Percentiles rank a stretch among this genome's conserved stretches.
Conservation (phyloP, 2,797 vertebrate genomes). For the Hippoglossus hippoglossus region DNA sequence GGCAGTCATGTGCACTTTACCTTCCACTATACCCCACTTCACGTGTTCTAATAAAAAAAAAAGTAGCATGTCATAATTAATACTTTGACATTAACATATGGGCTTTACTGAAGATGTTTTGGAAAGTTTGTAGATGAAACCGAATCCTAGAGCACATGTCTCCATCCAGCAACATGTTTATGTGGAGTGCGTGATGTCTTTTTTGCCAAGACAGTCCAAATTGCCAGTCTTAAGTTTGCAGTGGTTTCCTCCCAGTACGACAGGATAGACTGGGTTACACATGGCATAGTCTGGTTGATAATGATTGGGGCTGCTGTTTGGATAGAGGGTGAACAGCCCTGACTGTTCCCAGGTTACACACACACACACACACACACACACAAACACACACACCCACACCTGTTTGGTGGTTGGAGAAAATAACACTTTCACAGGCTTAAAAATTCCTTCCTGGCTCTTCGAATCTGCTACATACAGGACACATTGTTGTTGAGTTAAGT, state of each 20-base stretch:
- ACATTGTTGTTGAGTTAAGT: too few relatives aligned
- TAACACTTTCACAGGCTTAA: slow-evolving; percentile 20
- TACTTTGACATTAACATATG: slow-evolving; percentile 57
- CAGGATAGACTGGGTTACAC: slow-evolving; percentile 36
- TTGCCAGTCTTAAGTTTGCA: slow-evolving; percentile 7
- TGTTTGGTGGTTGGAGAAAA: not conserved
- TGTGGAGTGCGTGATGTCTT: slow-evolving; percentile 2
- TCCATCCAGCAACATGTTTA: slow-evolving; percentile 1
- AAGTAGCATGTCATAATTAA: too few relatives aligned
- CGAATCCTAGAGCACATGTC: not conserved
- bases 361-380: not conserved
- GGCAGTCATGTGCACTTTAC: slow-evolving; percentile 13
- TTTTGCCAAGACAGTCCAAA: not conserved
- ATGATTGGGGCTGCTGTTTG: slow-evolving; percentile 63
- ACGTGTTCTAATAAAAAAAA: too few relatives aligned
- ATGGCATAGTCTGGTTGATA: slow-evolving; percentile 39
- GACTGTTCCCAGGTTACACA: slow-evolving; percentile 52
- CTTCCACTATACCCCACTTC: not conserved
- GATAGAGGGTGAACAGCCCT: slow-evolving; percentile 53
- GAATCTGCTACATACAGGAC: too few relatives aligned
- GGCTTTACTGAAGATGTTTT: slow-evolving; percentile 16
- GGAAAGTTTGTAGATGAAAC: slow-evolving; percentile 58
- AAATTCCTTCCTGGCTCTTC: not conserved
- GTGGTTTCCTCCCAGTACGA: slow-evolving; percentile 36
- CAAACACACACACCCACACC: slow-evolving; percentile 3